Conservation (phyloP, 1,140 invertebrate genomes). For the Lordiphosa stackelbergi region DNA sequence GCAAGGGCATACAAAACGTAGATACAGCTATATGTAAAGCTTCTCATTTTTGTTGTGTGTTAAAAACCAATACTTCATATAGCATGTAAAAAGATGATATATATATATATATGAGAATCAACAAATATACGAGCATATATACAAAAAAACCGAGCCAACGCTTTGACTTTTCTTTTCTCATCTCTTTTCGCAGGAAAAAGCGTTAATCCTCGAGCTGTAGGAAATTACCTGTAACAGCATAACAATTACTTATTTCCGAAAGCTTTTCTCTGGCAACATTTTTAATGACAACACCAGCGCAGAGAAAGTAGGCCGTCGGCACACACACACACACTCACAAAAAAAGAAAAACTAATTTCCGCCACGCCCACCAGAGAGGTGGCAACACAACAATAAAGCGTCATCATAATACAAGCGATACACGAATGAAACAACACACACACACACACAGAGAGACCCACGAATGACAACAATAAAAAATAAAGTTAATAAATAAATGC, state of each 20-base stretch:
- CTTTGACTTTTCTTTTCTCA: slow-evolving; percentile 5
- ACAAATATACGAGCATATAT: slow-evolving; percentile 48
- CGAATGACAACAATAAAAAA: too few species aligned
- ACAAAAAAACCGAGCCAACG: slow-evolving; percentile 6
- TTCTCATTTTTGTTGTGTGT: slow-evolving; percentile 14
- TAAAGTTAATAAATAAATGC: too few species aligned
- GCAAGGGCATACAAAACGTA: neutral
- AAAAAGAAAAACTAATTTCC: slow-evolving; percentile 54
- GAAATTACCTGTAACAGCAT: slow-evolving; percentile 59
- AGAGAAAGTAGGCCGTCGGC: slow-evolving; percentile 8
- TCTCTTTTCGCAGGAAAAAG: slow-evolving; percentile 1
- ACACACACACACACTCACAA: neutral
- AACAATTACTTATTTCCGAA: slow-evolving; percentile 53
- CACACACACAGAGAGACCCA: too few species aligned
- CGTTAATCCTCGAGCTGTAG: slow-evolving; percentile 35
- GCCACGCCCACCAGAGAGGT: slow-evolving; percentile 36
- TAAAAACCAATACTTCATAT: slow-evolving; percentile 30
- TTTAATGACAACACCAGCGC: slow-evolving; percentile 39
- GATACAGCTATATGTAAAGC: slow-evolving; percentile 10
- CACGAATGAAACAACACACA: slow-evolving; percentile 1
- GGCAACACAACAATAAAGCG: slow-evolving; percentile 28
- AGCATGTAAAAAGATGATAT: slow-evolving; percentile 29
- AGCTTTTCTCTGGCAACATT: slow-evolving; percentile 25
- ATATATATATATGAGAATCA: slow-evolving; percentile 26
- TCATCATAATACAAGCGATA: slow-evolving; percentile 18